phyloP scores from a whole-genome alignment of 2,888 invertebrate genomes.

The Amitus sp. region DNA sequence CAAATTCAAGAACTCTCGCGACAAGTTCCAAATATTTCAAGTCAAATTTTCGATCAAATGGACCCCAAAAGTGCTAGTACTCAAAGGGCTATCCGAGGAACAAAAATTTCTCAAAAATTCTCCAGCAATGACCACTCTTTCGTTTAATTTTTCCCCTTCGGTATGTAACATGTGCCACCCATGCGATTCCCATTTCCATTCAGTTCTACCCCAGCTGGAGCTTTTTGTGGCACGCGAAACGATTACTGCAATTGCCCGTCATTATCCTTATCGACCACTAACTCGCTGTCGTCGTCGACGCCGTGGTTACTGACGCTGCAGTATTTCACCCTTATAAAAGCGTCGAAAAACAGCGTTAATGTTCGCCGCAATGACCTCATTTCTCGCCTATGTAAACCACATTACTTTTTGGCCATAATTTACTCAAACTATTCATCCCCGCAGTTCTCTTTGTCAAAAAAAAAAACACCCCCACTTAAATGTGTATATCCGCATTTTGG shows the following conservation, averaged over 20 bases:
- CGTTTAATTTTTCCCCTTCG: neutral
- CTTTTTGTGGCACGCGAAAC: constrained; percentile 3
- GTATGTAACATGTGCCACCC: too few relatives aligned
- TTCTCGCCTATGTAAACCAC: neutral
- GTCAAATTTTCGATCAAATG: too few relatives aligned
- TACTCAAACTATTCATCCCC: neutral
- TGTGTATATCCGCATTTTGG: too few relatives aligned
- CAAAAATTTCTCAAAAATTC: neutral
- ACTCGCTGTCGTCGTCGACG: too few relatives aligned
- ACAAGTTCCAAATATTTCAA: too few relatives aligned
- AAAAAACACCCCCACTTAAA: too few relatives aligned
- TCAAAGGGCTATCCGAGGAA: too few relatives aligned
- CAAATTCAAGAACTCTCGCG: too few relatives aligned
- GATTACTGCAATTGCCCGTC: constrained; percentile 25
- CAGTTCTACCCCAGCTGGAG: constrained; percentile 8
- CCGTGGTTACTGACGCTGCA: constrained; percentile 1
- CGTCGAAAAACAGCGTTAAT: constrained; percentile 2
- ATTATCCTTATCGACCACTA: constrained; percentile 21
- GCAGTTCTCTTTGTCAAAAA: neutral
- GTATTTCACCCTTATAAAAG: constrained; percentile 3
- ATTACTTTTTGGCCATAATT: neutral
- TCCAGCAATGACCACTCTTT: neutral
- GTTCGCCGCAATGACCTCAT: constrained; percentile 1
- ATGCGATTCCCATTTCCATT: constrained; percentile 21
- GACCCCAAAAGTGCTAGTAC: too few relatives aligned